Evolutionary conservation across 2,888 invertebrate genomes (phyloP), one percentile per base, ranked within the genome.

Genomic region (Drosophila buzzatii): DNA sequence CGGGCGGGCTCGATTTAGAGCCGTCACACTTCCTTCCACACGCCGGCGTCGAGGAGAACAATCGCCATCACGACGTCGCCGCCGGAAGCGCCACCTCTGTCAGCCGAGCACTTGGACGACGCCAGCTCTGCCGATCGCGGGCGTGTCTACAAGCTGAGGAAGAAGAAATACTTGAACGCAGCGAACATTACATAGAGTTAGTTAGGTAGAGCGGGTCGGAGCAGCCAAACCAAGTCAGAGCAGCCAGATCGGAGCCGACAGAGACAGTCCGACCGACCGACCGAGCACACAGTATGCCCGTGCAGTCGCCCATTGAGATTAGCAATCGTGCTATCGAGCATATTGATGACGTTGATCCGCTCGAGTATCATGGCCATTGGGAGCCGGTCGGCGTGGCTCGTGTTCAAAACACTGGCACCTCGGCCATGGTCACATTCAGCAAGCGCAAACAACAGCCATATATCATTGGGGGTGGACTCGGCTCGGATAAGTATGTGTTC

Each of bases 401-500:
- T 35, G 91, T 93, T 4, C 91, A 91, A 45, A 93, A 93, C 69
- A 93, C 93, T 0, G 93, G 93, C 69, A 92, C 92, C 51, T 93
- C 93, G 45, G 93, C 94, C 94, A 95, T 96, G 73, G 95, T 95
- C 81, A 95, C 95, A 42, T 95, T 96, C 76, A 94, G 94, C 66
- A 94, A 95, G 16, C 93, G 94, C 9, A 90, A 91, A 63, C 94
- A 94, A 53, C 92, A 94, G 49, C 96, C 96, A 0, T 94, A 94
- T 35, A 92, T 96, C 4, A 93, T 94, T 52, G 96, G 96, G 0
- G 96, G 96, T 0, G 96, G 96, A 0, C 92, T 96, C 9, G 93
- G 93, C 61, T 93, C 95, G 12, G 95, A 95, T 58, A 95, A 95
- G 71, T 96, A 95, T 85, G 94, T 95, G 63, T 96, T 97, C 73